Evolutionary conservation across 1,140 invertebrate genomes (phyloP).

Genomic region (Penaeus indicus): DNA sequence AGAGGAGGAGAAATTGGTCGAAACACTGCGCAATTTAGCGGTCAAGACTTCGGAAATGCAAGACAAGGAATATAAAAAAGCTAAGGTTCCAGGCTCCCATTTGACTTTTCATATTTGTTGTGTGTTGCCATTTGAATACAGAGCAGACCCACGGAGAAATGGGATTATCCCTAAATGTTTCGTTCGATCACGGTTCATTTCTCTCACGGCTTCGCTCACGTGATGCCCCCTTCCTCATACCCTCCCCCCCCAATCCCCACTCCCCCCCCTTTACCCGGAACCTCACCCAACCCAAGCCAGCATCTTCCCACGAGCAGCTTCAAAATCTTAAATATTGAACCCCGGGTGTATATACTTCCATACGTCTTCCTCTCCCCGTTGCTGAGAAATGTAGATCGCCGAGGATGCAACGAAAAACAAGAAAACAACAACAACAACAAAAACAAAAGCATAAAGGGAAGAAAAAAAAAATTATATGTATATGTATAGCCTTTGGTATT

Average conservation of each 20-base stretch:
- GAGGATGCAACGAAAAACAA: neutral
- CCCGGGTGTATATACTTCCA: too few relatives aligned
- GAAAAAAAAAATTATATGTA: neutral
- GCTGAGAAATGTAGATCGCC: neutral
- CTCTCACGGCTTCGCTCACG: neutral
- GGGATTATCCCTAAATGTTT: conserved; percentile 61
- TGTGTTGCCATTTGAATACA: conserved; percentile 66
- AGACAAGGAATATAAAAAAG: conserved; percentile 59
- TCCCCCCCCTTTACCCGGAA: too few relatives aligned
- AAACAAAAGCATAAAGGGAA: neutral
- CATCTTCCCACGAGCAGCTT: neutral
- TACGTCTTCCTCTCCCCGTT: too few relatives aligned
- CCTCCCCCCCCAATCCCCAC: too few relatives aligned
- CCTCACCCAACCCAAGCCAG: too few relatives aligned
- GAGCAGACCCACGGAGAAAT: conserved; percentile 62
- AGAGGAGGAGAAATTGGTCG: conserved; percentile 19
- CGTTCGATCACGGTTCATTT: conserved; percentile 58
- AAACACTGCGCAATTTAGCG: conserved; percentile 53
- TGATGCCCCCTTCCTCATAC: too few relatives aligned
- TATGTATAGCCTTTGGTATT: conserved; percentile 3
- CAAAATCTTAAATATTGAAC: conserved; percentile 27
- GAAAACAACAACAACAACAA: neutral
- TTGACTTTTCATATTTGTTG: conserved; percentile 66
- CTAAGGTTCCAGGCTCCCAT: conserved; percentile 62
- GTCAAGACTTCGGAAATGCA: conserved; percentile 64